Evolutionary conservation across 1,140 invertebrate species (phyloP).

Genomic region (Psilanteris sp.): DNA sequence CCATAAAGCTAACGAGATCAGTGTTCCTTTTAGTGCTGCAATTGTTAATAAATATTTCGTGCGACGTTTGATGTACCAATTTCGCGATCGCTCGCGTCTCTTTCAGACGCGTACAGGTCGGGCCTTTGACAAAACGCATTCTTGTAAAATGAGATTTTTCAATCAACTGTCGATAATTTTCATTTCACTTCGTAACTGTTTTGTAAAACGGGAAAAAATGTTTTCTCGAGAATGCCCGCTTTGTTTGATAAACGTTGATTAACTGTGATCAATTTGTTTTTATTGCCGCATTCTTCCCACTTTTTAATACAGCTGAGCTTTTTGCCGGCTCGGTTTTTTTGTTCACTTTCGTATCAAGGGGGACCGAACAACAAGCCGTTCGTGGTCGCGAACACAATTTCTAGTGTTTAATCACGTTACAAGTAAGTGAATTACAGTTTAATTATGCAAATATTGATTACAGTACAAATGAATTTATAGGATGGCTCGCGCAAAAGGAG

Average conservation of each 20-base stretch:
- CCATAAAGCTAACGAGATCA: constrained; percentile 47
- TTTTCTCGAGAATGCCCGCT: constrained; percentile 57
- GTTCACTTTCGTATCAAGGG: constrained; percentile 5
- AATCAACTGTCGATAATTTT: constrained; percentile 63
- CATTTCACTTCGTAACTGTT: constrained; percentile 53
- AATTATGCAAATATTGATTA: constrained; percentile 62
- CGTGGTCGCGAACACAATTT: constrained; percentile 43
- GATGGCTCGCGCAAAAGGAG: constrained; percentile 3
- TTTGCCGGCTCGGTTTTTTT: constrained; percentile 28
- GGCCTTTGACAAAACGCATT: constrained; percentile 52
- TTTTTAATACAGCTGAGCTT: constrained; percentile 39
- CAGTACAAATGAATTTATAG: constrained; percentile 44
- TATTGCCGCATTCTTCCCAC: constrained; percentile 35
- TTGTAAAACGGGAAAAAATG: constrained; percentile 56
- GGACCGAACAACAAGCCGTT: constrained; percentile 34
- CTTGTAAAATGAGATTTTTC: constrained; percentile 63
- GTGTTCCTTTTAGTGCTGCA: constrained; percentile 37
- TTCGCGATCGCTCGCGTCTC: constrained; percentile 40
- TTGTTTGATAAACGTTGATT: constrained; percentile 64
- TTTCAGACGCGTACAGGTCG: constrained; percentile 44
- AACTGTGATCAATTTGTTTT: constrained; percentile 47
- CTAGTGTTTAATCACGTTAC: constrained; percentile 45
- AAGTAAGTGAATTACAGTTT: constrained; percentile 56
- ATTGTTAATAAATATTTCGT: constrained; percentile 59
- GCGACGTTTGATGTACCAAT: constrained; percentile 61